phyloP scores from a whole-genome alignment of 2,888 invertebrate genomes.

The Agrochola macilenta region DNA sequence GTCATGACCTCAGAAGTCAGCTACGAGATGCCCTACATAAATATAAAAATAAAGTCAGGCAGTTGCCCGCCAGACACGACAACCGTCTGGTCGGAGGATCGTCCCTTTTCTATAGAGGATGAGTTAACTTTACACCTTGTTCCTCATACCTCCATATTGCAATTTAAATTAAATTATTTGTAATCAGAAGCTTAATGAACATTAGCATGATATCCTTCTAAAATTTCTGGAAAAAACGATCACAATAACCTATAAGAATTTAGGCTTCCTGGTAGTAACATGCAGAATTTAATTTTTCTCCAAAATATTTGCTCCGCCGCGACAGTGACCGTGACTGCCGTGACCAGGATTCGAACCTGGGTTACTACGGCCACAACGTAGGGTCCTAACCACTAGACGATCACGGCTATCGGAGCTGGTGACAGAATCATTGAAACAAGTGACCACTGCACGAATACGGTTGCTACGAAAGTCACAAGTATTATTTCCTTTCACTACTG shows the following conservation, averaged over 20 bases:
- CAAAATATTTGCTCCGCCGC: conserved; percentile 49
- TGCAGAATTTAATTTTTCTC: not conserved
- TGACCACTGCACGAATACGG: not conserved
- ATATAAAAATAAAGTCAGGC: too few species aligned
- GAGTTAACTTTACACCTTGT: too few species aligned
- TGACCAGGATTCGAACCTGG: conserved; percentile 93
- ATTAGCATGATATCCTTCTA: too few species aligned
- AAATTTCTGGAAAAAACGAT: not conserved
- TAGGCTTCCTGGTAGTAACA: not conserved
- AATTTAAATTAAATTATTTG: not conserved
- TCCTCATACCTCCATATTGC: too few species aligned
- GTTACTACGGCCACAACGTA: conserved; percentile 93
- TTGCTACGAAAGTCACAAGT: not conserved
- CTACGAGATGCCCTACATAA: too few species aligned
- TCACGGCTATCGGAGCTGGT: conserved; percentile 81
- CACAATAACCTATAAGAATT: not conserved
- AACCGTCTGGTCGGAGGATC: too few species aligned
- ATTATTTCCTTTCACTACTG: conserved; percentile 17
- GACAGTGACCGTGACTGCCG: conserved; percentile 87
- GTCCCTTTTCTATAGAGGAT: too few species aligned
- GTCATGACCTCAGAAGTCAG: too few species aligned
- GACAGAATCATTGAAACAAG: not conserved
- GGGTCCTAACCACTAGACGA: conserved; percentile 94
- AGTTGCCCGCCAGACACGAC: too few species aligned
- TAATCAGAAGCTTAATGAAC: not conserved